Evolutionary conservation across 2,113 vertebrate genomes (phyloP), one percentile per base, ranked within the genome.

Genomic region (Centropus bengalensis): DNA sequence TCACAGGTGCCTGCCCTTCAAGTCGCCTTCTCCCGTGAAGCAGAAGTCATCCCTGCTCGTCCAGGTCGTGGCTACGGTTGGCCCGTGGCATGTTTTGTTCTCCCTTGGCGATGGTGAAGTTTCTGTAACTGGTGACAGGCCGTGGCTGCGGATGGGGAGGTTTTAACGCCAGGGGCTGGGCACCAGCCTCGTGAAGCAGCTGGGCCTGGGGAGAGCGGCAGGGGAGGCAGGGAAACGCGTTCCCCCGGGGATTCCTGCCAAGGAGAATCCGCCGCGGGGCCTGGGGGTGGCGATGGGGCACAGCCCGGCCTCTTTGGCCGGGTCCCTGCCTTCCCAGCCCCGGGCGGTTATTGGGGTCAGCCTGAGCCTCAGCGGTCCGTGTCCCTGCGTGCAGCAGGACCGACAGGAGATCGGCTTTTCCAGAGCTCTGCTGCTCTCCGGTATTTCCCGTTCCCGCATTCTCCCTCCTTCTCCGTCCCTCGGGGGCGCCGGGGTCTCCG

Each of bases 351-450:
- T n/a, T n/a, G n/a, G n/a, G n/a, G n/a, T n/a, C n/a, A n/a, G n/a
- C n/a, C n/a, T 0, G 0, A 16, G 67, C 44, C 32, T 19, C 32
- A n/a, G 42, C 40, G 56, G 8, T 7, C 51, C 9, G 1, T 2
- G 32, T 36, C 13, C n/a, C 3, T 2, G 8, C 14, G 51, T 52
- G 56, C 26, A 82, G 33, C 12, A 11, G 17, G 23, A 3, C 27
- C 18, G 30, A n/a, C 45, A 30, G 52, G 24, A 27, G 27, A 27
- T n/a, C 36, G 21, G 9, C 19, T 83, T 82, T 73, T 44, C 44
- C 32, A 68, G 55, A 17, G 27, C 19, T 73, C 68, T 20, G 7
- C 47, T 59, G 42, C 36, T 20, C 51, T 32, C 38, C 12, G 42
- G 2, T 49, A 0, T 52, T 62, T 79, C 28, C 59, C 58, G 40